Percentiles rank a stretch among this genome's conserved stretches.
Evolutionary conservation across 23 tunicate species (phyloP).

Genomic region (Ascidia mentula): DNA sequence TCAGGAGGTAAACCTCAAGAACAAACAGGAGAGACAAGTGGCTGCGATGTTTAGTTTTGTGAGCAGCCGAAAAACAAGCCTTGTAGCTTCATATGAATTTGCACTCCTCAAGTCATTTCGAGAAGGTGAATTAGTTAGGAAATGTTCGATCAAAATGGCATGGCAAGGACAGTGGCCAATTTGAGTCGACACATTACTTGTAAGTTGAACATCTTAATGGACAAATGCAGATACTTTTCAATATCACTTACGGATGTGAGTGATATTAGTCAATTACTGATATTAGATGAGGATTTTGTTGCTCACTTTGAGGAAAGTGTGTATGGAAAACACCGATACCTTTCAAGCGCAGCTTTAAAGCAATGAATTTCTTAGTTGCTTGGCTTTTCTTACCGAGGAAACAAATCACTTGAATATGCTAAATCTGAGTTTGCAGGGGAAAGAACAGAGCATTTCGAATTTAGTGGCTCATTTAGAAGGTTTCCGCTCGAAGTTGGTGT

Average conservation of each 20-base stretch:
- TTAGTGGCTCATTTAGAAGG: slow-evolving; percentile 50
- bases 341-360: slow-evolving; percentile 34
- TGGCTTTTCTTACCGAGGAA: slow-evolving; percentile 50
- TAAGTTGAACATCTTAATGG: slow-evolving; percentile 19
- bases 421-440: slow-evolving; percentile 45
- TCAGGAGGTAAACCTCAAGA: slow-evolving; percentile 22
- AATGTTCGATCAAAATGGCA: slow-evolving; percentile 54
- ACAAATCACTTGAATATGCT: slow-evolving; percentile 62
- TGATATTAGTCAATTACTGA: slow-evolving; percentile 38
- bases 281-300: slow-evolving; percentile 54
- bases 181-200: slow-evolving; percentile 23
- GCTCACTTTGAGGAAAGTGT: slow-evolving; percentile 32
- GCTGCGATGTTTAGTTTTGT: slow-evolving; percentile 33
- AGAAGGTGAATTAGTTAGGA: slow-evolving; percentile 48
- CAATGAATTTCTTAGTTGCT: slow-evolving; percentile 33
- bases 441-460: slow-evolving; percentile 45
- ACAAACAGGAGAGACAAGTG: slow-evolving; percentile 32
- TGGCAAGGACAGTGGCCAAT: slow-evolving; percentile 38
- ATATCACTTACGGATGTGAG: slow-evolving; percentile 45
- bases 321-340: slow-evolving; percentile 3
- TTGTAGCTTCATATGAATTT: slow-evolving; percentile 46
- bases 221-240: slow-evolving; percentile 49
- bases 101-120: slow-evolving; percentile 35
- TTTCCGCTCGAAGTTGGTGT: slow-evolving; percentile 33
- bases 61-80: slow-evolving; percentile 44